phyloP scores from a whole-genome alignment of 1,140 invertebrate genomes.

The Lepidotrigona ventralis region DNA sequence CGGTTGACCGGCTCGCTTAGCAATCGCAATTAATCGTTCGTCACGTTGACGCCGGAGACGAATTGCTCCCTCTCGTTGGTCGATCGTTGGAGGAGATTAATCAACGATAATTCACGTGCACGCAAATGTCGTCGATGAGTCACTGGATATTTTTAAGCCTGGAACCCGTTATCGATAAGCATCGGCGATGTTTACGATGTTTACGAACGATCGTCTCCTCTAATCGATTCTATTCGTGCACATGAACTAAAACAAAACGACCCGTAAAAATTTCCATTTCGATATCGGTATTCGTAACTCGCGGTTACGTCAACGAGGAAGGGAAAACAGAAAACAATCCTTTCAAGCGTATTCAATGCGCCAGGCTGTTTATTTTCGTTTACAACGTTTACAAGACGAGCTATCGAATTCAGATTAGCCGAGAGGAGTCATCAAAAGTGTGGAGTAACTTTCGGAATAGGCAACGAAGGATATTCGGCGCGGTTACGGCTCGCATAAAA shows the following conservation, averaged over 20 bases:
- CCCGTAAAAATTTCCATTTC: neutral
- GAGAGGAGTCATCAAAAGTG: slow-evolving; percentile 26
- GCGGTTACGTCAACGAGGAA: neutral
- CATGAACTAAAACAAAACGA: neutral
- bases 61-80: slow-evolving; percentile 36
- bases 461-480: slow-evolving; percentile 50
- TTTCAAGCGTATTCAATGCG: neutral
- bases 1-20: slow-evolving; percentile 28
- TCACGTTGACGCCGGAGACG: slow-evolving; percentile 27
- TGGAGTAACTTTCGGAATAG: slow-evolving; percentile 51
- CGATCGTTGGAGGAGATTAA: slow-evolving; percentile 55
- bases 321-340: no score
- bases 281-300: neutral
- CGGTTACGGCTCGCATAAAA: slow-evolving; percentile 61
- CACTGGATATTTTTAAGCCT: neutral
- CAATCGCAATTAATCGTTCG: slow-evolving; percentile 46
- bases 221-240: neutral
- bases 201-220: neutral
- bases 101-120: slow-evolving; percentile 47
- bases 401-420: slow-evolving; percentile 37
- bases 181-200: neutral
- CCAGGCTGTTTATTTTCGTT: neutral
- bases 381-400: neutral
- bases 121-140: slow-evolving; percentile 21
- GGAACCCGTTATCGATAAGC: neutral